Base-by-base conservation (phyloP, 2,113 vertebrate species). In the Rhizomys pruinosus region DNA sequence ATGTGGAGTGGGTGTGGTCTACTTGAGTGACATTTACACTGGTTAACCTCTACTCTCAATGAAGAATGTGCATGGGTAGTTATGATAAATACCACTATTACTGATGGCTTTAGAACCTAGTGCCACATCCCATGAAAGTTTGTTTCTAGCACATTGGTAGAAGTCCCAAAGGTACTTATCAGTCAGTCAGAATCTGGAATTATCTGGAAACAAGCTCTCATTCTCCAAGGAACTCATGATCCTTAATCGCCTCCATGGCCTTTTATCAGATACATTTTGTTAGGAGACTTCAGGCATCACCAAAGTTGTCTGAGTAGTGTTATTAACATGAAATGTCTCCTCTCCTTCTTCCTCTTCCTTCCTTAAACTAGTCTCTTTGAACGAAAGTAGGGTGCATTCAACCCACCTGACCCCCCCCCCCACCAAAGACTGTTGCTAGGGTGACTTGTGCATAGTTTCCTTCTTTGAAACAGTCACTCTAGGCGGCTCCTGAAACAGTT, bases 401-500 rank as follows among this genome's bases (percentile, higher is more conserved):
- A 16, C 12, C 29, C 34, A 61, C 16, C 13, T 15, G 69, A 22
- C 71, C 64, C 57, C 63, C 59, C 78, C 39, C 73, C 79, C 55
- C 34, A 72, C 8, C 44, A 87, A 79, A 93, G 57, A 39, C 59
- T 52, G 69, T 69, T 47, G n/a, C 39, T 81, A 34, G n/a, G 39
- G 84, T 69, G 57, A 85, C 69, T 88, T 64, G 17, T n/a, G 25
- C 57, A 69, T 71, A 76, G 88, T 84, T 94, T 93, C 61, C 69
- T 89, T 94, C 63, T 93, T 94, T 78, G 27, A 64, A 73, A 64
- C 79, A 39, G 55, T 93, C 81, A 73, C 44, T 91, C 92, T 69
- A 95, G 76, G 71, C 80, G 57, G 61, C 81, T 55, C 63, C 64
- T 84, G 73, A 94, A 96, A 94, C 73, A 93, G 92, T 92, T 92